Evolutionary conservation across 2,113 vertebrate genomes (phyloP).

Genomic region (Scomber japonicus): DNA sequence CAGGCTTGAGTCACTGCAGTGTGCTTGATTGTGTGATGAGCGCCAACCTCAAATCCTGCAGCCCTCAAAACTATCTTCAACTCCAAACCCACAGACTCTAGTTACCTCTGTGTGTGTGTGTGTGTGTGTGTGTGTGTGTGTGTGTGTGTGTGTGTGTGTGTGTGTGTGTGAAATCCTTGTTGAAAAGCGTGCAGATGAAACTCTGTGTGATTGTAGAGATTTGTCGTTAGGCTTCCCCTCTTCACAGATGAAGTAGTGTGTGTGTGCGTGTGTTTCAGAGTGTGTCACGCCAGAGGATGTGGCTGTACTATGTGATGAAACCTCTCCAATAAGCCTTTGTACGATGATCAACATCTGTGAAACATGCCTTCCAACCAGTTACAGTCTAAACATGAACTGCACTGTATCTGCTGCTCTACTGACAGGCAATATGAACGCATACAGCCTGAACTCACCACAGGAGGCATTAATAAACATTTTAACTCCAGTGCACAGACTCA

Average conservation of each 20-base stretch:
- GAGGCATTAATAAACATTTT: not conserved
- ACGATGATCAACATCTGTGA: slow-evolving; percentile 30
- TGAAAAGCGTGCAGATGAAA: slow-evolving; percentile 67
- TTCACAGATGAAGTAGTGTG: slow-evolving; percentile 51
- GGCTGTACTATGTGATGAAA: slow-evolving; percentile 37
- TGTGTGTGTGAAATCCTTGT: slow-evolving; percentile 34
- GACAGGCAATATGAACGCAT: not conserved
- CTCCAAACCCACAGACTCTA: slow-evolving; percentile 25
- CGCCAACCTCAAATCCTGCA: slow-evolving; percentile 16
- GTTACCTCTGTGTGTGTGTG: not conserved
- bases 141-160: not conserved
- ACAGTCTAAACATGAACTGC: slow-evolving; percentile 29
- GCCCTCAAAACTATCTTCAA: slow-evolving; percentile 25
- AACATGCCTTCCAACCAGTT: slow-evolving; percentile 23
- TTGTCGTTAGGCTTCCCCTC: slow-evolving; percentile 25
- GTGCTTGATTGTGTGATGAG: slow-evolving; percentile 45
- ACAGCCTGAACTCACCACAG: slow-evolving; percentile 2
- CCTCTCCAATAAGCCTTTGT: slow-evolving; percentile 16
- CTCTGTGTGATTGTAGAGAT: slow-evolving; percentile 55
- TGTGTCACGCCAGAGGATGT: slow-evolving; percentile 48
- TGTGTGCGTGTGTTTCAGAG: slow-evolving; percentile 33
- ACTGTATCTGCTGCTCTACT: slow-evolving; percentile 13
- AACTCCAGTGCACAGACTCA: not conserved
- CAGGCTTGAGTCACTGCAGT: slow-evolving; percentile 9
- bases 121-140: not conserved